phyloP scores from a whole-genome alignment of 2,888 invertebrate species.

The Caenorhabditis sp. region DNA sequence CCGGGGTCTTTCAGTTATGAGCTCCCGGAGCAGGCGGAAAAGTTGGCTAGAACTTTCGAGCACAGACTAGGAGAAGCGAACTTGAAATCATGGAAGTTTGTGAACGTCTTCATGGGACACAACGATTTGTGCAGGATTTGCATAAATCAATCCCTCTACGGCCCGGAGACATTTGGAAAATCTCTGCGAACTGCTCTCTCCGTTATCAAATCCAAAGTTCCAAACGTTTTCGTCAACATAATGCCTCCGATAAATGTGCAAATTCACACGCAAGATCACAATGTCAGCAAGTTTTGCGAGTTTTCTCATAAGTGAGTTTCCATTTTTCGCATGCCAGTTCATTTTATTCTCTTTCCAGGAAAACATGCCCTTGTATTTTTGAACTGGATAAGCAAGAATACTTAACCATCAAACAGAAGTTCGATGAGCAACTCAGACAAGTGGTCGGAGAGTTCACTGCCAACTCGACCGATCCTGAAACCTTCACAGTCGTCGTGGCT shows the following conservation, averaged over 20 bases:
- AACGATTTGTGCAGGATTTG: constrained; percentile 60
- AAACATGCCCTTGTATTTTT: constrained; percentile 58
- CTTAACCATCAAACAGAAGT: constrained; percentile 17
- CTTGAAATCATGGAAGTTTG: constrained; percentile 55
- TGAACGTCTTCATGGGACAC: constrained; percentile 63
- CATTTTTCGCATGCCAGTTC: too few species aligned
- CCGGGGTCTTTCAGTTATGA: constrained; percentile 24
- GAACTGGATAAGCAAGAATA: constrained; percentile 27
- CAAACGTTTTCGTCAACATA: constrained; percentile 61
- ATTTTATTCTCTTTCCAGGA: constrained; percentile 35
- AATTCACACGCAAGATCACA: constrained; percentile 56
- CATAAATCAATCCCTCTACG: constrained; percentile 40
- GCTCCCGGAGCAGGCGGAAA: constrained; percentile 21
- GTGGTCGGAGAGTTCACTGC: constrained; percentile 18
- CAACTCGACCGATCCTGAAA: constrained; percentile 6
- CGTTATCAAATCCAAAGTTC: constrained; percentile 33
- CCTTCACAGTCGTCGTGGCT: constrained; percentile 53
- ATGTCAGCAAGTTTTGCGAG: constrained; percentile 56
- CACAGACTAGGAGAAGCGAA: constrained; percentile 1
- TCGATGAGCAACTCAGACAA: constrained; percentile 25
- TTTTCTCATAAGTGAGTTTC: constrained; percentile 54
- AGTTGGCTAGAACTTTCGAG: constrained; percentile 13
- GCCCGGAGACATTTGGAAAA: constrained; percentile 34
- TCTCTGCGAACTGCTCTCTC: constrained; percentile 27
- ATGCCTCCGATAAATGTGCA: constrained; percentile 65